phyloP scores from a whole-genome alignment of 2,797 vertebrate genomes.

The Gymnodraco acuticeps region DNA sequence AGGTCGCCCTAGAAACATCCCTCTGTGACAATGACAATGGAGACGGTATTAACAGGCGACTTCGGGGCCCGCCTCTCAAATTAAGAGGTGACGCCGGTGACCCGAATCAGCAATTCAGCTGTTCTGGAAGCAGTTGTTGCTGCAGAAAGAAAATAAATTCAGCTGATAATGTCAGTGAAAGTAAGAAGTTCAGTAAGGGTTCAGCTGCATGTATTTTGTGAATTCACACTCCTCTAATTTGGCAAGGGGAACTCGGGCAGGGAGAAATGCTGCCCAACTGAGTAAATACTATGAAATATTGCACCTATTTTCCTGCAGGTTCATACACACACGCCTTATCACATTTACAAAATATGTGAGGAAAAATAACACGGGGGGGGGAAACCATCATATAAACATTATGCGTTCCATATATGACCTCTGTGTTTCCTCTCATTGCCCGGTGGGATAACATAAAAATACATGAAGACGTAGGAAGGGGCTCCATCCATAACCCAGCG shows the following conservation, averaged over 20 bases:
- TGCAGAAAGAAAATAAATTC: not conserved
- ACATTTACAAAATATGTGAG: slow-evolving; percentile 13
- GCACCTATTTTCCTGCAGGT: slow-evolving; percentile 15
- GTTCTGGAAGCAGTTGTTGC: slow-evolving; percentile 38
- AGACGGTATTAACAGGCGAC: slow-evolving; percentile 72
- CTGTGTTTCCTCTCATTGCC: slow-evolving; percentile 51
- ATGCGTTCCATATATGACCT: slow-evolving; percentile 68
- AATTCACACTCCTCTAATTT: slow-evolving; percentile 41
- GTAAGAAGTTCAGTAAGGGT: slow-evolving; percentile 54
- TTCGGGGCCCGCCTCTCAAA: slow-evolving; percentile 50
- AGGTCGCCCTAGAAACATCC: slow-evolving; percentile 76
- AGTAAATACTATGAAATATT: slow-evolving; percentile 25
- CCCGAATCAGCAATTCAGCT: slow-evolving; percentile 62
- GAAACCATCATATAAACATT: slow-evolving; percentile 73
- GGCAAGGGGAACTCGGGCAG: slow-evolving; percentile 26
- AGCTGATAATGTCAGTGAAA: slow-evolving; percentile 41
- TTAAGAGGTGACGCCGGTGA: slow-evolving; percentile 73
- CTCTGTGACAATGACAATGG: slow-evolving; percentile 76
- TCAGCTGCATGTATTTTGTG: slow-evolving; percentile 51
- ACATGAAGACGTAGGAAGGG: slow-evolving; percentile 63
- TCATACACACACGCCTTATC: slow-evolving; percentile 17
- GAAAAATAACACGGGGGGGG: slow-evolving; percentile 17
- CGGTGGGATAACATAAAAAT: slow-evolving; percentile 72
- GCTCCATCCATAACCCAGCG: slow-evolving; percentile 77
- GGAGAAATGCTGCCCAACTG: slow-evolving; percentile 7